Conservation (phyloP, 2,797 vertebrate genomes). For the Rhincodon typus region DNA sequence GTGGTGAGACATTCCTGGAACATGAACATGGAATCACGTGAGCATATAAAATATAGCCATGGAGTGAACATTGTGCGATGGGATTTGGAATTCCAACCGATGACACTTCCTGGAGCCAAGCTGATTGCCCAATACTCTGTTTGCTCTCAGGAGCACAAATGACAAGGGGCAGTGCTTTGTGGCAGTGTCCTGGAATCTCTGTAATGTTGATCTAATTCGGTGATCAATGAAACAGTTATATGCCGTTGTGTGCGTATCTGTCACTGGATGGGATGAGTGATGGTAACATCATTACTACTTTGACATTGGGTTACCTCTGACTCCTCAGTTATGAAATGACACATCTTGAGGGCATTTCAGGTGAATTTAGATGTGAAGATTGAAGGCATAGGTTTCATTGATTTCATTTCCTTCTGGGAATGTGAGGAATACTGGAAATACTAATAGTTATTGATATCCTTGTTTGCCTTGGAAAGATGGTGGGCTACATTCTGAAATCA, state of each 20-base stretch:
- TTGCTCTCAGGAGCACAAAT: neutral
- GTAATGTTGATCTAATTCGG: neutral
- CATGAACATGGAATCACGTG: neutral
- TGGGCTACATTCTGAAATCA: neutral
- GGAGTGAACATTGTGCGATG: neutral
- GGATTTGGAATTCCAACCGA: neutral
- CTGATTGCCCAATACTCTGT: neutral
- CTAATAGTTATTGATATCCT: neutral
- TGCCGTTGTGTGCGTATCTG: neutral
- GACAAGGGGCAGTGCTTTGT: neutral
- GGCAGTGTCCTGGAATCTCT: neutral
- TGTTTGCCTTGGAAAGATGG: neutral
- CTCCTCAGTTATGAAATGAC: neutral
- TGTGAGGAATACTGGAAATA: neutral
- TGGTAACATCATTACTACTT: neutral
- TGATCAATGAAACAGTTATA: neutral
- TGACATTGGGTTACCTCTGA: neutral
- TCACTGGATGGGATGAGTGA: neutral
- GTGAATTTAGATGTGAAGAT: neutral
- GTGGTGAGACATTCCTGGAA: neutral
- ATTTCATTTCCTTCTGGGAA: neutral
- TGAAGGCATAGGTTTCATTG: neutral
- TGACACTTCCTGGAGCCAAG: neutral
- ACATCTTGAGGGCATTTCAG: neutral
- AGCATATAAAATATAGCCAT: neutral